Base-by-base conservation (phyloP, 2,888 invertebrate genomes). In the Drosophila peninsularis region DNA sequence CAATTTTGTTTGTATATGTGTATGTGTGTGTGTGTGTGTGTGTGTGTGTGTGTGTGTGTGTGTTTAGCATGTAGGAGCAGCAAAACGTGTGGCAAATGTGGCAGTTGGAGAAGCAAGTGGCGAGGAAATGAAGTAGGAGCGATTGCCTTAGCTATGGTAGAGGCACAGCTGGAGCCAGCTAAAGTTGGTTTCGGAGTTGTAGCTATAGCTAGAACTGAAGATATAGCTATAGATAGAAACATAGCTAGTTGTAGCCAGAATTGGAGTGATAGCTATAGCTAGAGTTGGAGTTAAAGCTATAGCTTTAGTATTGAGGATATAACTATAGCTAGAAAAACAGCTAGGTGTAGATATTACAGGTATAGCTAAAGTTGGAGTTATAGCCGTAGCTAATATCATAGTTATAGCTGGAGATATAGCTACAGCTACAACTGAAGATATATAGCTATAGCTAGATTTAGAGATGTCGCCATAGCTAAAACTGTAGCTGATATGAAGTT, bases 61-160 rank as follows among this genome's bases (percentile, higher is more conserved):
- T 32, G 37, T 39, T 13, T 44, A 24, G 21, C 21, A 54, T n/a
- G 50, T 13, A 13, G 14, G 11, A 17, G 30, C 47, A 60, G 42
- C 61, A 44, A 17, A 60, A 13, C 27, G n/a, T 45, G 24, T 27
- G 27, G 45, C 45, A 45, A 47, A 10, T 47, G 45, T n/a, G 27
- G 45, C 45, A 45, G 27, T 24, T 45, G 24, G 44, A 45, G 44
- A 10, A 39, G 42, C 24, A 24, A 32, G 36, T 39, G 1, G 19
- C n/a, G 17, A 3, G 7, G 27, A 7, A 7, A 30, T 39, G 17
- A 7, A 36, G 36, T 36, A 13, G 13, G 10, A 34, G 34, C 32
- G 11, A n/a, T 32, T 11, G 10, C 32, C 11, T 11, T 11, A 32
- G 32, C 32, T 32, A 32, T 11, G 11, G 32, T 11, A 32, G 32